These are phyloP conservation scores for Jaculus jaculus DNA, from an alignment of 2,113 vertebrate species.

Conservation along the genomic window DNA sequence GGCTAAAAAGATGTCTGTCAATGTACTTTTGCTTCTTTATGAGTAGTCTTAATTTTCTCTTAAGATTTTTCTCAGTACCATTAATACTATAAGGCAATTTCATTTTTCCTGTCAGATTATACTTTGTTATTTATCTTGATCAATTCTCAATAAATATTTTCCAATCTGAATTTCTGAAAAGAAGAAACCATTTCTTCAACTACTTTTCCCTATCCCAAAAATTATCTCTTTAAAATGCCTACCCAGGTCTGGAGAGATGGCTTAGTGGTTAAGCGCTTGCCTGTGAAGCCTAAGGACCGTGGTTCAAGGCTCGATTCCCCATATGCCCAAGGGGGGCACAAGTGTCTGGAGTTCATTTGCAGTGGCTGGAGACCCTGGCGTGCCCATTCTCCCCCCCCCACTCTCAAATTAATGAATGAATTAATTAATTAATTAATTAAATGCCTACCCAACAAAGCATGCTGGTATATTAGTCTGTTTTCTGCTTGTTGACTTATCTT, in stretches of 20 bases:
- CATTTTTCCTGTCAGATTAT: neutral
- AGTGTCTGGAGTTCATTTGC: no score
- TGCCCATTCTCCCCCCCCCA: no score
- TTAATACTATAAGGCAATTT: neutral
- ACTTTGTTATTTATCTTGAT: neutral
- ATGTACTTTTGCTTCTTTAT: slow-evolving; percentile 24
- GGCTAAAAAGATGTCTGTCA: neutral
- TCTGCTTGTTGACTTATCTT: neutral
- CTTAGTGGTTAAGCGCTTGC: no score
- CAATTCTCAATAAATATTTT: neutral
- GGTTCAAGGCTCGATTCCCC: no score
- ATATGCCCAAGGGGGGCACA: no score
- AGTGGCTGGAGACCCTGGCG: no score
- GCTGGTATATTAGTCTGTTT: neutral
- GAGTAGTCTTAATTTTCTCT: slow-evolving; percentile 8
- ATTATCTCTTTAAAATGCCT: neutral
- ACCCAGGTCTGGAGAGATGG: no score
- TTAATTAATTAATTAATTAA: no score
- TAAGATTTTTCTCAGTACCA: slow-evolving; percentile 32
- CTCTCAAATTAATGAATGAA: no score
- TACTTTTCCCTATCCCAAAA: neutral
- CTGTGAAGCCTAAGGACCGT: no score
- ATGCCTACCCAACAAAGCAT: neutral
- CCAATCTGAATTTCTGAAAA: slow-evolving; percentile 9
- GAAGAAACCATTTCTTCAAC: neutral